Evolutionary conservation across 2,113 vertebrate species (phyloP), one percentile per base, ranked within the genome.

Genomic region (Microtus ochrogaster): DNA sequence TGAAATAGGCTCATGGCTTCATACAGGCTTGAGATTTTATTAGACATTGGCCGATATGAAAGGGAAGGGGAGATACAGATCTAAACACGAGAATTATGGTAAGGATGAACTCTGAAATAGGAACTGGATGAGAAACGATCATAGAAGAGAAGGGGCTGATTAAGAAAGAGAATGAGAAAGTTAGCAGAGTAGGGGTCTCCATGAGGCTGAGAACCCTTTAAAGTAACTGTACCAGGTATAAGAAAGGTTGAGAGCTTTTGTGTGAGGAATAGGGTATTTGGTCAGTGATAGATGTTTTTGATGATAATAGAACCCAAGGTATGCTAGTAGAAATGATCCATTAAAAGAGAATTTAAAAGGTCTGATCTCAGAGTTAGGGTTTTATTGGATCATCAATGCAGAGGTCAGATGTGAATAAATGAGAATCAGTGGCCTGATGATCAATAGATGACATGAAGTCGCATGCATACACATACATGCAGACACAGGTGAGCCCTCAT

Each of bases 1-100:
- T 88, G n/a, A 90, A 52, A 6, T 82, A 74, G 47, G n/a, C 88
- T 81, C 65, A 74, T 94, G 52, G 44, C 36, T 88, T 92, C 77
- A 49, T 65, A 44, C 10, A 47, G 55, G 21, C 77, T 83, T 87
- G 81, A 63, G 36, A 39, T 87, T 94, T 92, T 89, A 72, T 74
- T 52, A 93, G 73, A 72, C 26, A 11, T 41, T 30, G 41, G 17
- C 72, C 68, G 44, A 49, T 33, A 76, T 14, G 19, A 49, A 65
- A 24, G 3, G 52, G 49, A 19, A 83, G 22, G 30, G n/a, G 44
- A 92, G 44, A 73, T 95, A 68, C 0, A 87, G 70, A 65, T 85
- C 19, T 61, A 74, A 86, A 81, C 83, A 39, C 4, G 82, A 58
- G 77, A 47, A 36, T 47, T 36, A 36, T 58, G 11, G 81, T 76